phyloP scores from a whole-genome alignment of 1,140 invertebrate species.

The Eupeodes corollae region DNA sequence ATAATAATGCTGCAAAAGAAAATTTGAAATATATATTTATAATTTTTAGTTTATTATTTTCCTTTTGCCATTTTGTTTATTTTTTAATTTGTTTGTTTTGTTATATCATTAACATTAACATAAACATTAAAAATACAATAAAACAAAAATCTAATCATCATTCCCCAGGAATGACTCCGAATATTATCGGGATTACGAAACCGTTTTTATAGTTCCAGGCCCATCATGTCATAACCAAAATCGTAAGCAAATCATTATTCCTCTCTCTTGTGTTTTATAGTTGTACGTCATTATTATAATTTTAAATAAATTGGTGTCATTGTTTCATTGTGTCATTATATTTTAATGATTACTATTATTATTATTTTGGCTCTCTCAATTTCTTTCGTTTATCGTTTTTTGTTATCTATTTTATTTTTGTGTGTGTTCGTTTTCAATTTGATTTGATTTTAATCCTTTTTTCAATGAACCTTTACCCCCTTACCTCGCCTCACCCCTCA shows the following conservation, averaged over 20 bases:
- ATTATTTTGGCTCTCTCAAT: no score
- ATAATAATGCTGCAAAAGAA: not conserved
- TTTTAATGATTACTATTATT: not conserved
- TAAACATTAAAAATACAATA: not conserved
- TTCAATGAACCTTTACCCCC: no score
- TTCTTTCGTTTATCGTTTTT: no score
- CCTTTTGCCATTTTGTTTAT: not conserved
- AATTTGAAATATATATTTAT: no score
- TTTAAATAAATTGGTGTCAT: not conserved
- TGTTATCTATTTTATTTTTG: no score
- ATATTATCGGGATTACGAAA: constrained; percentile 58
- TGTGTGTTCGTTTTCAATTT: no score
- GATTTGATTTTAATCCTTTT: no score
- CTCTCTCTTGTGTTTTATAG: constrained; percentile 22
- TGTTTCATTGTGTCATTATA: not conserved
- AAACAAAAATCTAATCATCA: not conserved
- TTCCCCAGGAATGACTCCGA: constrained; percentile 24
- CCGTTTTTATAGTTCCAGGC: constrained; percentile 64
- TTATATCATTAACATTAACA: constrained; percentile 1
- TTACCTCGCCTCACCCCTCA: no score
- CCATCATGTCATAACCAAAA: constrained; percentile 42
- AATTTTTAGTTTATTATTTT: no score
- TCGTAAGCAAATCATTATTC: constrained; percentile 23
- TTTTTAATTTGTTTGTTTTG: constrained; percentile 1
- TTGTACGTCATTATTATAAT: constrained; percentile 16